phyloP scores from a whole-genome alignment of 2,797 vertebrate species.

The Sylvilagus floridanus region DNA sequence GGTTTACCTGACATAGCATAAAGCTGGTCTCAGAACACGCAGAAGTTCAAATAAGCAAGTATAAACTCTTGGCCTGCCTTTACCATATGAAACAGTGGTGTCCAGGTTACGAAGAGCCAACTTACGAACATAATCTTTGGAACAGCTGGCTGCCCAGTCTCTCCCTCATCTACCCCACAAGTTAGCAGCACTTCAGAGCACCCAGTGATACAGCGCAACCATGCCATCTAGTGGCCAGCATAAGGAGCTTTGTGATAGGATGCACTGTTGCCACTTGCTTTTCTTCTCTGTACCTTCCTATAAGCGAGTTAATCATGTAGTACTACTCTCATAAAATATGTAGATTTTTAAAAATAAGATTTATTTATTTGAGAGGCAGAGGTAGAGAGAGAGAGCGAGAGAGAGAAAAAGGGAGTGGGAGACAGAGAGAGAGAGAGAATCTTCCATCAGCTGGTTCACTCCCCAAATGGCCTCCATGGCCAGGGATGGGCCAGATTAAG shows the following conservation, averaged over 20 bases:
- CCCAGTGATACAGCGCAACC: background rate
- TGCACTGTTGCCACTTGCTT: background rate
- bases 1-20: slow-evolving; percentile 1
- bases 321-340: background rate
- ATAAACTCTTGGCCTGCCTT: background rate
- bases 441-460: too few species aligned
- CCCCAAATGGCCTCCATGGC: too few species aligned
- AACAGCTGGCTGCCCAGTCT: background rate
- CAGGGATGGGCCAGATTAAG: too few species aligned
- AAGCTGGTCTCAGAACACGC: background rate
- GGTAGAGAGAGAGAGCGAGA: background rate
- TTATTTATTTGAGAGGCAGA: background rate
- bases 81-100: background rate
- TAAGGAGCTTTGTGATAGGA: background rate
- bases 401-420: too few species aligned
- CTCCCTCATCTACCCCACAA: background rate
- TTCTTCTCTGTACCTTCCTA: background rate
- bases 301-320: background rate
- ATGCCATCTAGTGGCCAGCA: slow-evolving; percentile 65
- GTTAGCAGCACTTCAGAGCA: background rate
- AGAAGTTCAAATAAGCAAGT: background rate
- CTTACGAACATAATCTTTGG: background rate
- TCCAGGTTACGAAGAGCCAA: background rate
- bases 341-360: background rate
- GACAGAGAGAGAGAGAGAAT: too few species aligned